Conservation (phyloP, 2,888 invertebrate species). For the Eupithecia inturbata region DNA sequence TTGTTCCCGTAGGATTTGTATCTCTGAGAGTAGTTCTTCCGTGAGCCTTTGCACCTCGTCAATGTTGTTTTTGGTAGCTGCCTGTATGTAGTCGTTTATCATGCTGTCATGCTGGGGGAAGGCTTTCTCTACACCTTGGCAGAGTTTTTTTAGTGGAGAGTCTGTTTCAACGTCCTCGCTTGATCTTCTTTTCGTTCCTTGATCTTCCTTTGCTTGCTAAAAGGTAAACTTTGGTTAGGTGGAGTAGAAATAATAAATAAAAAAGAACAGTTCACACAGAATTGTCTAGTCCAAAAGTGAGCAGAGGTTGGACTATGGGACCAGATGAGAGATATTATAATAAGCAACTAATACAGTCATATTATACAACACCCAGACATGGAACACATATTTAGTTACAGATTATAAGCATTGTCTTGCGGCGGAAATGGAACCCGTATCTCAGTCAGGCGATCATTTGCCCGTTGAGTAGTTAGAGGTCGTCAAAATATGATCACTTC, state of each 20-base stretch:
- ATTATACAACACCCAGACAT: no score
- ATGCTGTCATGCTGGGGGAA: conserved; percentile 85
- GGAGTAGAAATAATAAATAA: background rate
- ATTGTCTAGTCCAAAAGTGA: background rate
- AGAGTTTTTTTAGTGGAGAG: conserved; percentile 77
- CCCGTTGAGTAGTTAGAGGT: background rate
- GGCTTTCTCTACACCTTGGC: conserved; percentile 79
- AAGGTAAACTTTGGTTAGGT: conserved; percentile 25
- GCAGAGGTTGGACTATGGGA: background rate
- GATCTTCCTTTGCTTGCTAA: conserved; percentile 64
- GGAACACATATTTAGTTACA: background rate
- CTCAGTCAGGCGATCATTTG: background rate
- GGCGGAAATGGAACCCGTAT: background rate
- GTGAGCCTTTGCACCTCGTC: conserved; percentile 86
- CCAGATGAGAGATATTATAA: no score
- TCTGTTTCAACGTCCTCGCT: conserved; percentile 77
- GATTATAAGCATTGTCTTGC: no score
- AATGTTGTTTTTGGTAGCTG: conserved; percentile 84
- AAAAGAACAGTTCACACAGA: background rate
- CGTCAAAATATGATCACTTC: background rate
- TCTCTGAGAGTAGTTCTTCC: conserved; percentile 86
- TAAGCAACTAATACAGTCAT: no score
- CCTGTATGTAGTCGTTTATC: conserved; percentile 86
- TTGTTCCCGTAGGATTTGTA: conserved; percentile 88
- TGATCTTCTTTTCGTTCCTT: conserved; percentile 66